These are phyloP conservation scores for Colossoma macropomum DNA, from an alignment of 2,113 vertebrate species.

Conservation along the genomic window DNA sequence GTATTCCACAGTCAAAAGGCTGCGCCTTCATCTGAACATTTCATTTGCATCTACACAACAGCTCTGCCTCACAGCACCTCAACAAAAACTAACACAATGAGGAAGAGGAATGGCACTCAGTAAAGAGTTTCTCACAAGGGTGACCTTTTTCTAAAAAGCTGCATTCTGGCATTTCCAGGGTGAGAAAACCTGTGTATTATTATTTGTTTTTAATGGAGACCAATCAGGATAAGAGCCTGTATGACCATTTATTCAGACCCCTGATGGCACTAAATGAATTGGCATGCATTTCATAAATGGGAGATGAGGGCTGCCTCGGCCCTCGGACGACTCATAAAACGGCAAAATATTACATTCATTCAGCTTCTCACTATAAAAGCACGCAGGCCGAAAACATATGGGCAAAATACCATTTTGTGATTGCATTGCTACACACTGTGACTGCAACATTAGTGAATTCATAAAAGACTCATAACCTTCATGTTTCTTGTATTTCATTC, in stretches of 20 bases:
- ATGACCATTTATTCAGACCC: not conserved
- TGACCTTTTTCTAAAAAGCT: not conserved
- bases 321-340: not conserved
- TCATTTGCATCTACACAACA: not conserved
- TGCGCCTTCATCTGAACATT: not conserved
- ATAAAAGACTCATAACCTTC: too few species aligned
- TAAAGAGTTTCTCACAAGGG: too few species aligned
- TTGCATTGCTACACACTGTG: too few species aligned
- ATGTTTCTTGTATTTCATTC: too few species aligned
- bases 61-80: not conserved
- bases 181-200: not conserved
- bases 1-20: not conserved
- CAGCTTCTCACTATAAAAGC: not conserved
- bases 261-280: not conserved
- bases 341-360: not conserved
- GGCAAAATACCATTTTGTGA: too few species aligned
- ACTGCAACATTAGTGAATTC: too few species aligned
- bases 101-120: too few species aligned
- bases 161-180: too few species aligned
- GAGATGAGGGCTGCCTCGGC: not conserved
- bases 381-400: too few species aligned
- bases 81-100: not conserved
- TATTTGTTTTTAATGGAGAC: not conserved
- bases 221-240: not conserved
- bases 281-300: not conserved